Evolutionary conservation across 2,113 vertebrate species (phyloP), one percentile per base, ranked within the genome.

Genomic region (Theristicus caerulescens): DNA sequence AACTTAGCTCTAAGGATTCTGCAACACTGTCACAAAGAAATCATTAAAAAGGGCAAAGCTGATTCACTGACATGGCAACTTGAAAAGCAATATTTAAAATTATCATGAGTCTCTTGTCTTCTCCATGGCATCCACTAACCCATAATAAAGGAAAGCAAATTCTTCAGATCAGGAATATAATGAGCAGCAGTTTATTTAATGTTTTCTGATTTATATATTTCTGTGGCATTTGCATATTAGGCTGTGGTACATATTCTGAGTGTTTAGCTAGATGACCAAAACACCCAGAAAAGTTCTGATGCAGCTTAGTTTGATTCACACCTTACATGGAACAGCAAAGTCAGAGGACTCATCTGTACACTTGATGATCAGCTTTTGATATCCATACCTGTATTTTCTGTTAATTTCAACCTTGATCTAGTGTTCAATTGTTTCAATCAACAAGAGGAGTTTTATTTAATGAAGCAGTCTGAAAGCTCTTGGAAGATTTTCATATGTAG

Each of bases 1-100:
- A 95, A 90, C 44, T 66, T 34, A n/a, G 55, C 80, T 86, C 55
- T 84, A 62, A 78, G 59, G 67, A 93, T 77, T 92, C 59, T 61
- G 25, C 61, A 83, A 26, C 13, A 42, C 15, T 73, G 55, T 69
- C 79, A 83, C 38, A 94, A 92, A 83, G 16, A 90, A 90, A 92
- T 88, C 44, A 86, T 36, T 74, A 71, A 44, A 77, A 85, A 93
- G 59, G 57, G 61, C 32, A 61, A 91, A 92, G 67, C 34, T 93
- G 85, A 82, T 92, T 93, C 73, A 79, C 36, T 64, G 42, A 31
- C 61, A 78, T 13, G 34, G 57, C 42, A 95, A 76, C 31, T 36
- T 93, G 62, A 88, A 94, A 92, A 86, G 38, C 73, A 91, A 0
- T 71, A 88, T 72, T 88, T 46, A 25, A 72, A 90, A 86, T 62